phyloP scores from a whole-genome alignment of 2,888 invertebrate genomes.

The Pardosa pseudoannulata region DNA sequence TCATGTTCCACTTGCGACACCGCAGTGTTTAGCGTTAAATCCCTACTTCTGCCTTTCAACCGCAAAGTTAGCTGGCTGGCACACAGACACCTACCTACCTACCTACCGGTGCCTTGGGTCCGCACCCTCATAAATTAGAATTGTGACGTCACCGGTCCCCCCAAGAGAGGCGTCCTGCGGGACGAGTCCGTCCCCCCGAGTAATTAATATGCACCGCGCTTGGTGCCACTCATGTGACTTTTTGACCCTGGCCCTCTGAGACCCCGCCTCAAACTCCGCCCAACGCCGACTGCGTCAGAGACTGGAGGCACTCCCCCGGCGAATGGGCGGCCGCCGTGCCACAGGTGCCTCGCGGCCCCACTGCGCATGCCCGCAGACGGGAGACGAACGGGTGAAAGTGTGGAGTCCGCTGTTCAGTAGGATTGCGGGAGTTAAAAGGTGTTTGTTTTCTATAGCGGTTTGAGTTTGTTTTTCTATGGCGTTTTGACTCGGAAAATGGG shows the following conservation, averaged over 20 bases:
- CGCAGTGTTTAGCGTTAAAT: not conserved
- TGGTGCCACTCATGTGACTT: slow-evolving; percentile 72
- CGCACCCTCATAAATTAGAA: slow-evolving; percentile 61
- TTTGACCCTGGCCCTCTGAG: slow-evolving; percentile 63
- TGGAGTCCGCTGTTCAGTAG: not conserved
- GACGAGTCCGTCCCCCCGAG: slow-evolving; percentile 67
- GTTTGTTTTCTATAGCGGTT: not conserved
- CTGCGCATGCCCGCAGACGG: slow-evolving; percentile 51
- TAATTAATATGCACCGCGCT: slow-evolving; percentile 72
- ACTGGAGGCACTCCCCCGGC: slow-evolving; percentile 51
- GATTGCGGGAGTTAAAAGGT: not conserved
- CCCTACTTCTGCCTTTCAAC: slow-evolving; percentile 1
- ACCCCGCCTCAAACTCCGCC: slow-evolving; percentile 49
- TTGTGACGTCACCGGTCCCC: slow-evolving; percentile 48
- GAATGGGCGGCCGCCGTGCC: slow-evolving; percentile 67
- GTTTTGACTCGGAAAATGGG: too few relatives aligned
- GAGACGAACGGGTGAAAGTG: not conserved
- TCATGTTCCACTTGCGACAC: not conserved
- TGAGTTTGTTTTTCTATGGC: not conserved
- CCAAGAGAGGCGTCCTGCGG: slow-evolving; percentile 65
- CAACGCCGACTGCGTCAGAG: slow-evolving; percentile 43
- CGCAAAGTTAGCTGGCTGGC: not conserved
- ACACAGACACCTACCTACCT: slow-evolving; percentile 9
- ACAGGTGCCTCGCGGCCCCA: slow-evolving; percentile 50
- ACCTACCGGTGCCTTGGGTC: slow-evolving; percentile 41